A percentile compares a stretch with the other conserved stretches of the same genome.
These are phyloP conservation scores for Tribolium madens DNA, from an alignment of 1,140 invertebrate species.

Conservation along the genomic window DNA sequence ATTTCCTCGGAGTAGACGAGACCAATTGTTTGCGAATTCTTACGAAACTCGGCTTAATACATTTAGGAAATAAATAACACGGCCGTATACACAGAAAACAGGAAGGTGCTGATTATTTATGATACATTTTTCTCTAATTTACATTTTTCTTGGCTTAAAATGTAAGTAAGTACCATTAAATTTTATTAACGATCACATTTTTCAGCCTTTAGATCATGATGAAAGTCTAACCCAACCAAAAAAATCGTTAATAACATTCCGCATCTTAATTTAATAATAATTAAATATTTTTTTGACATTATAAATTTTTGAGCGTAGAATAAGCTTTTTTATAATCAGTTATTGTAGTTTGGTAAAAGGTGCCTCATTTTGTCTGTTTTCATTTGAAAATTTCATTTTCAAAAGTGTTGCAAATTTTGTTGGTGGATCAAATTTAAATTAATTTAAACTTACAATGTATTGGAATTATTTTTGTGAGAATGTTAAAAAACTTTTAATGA, in stretches of 20 bases:
- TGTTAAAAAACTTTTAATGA: too few relatives aligned
- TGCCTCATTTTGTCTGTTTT: too few relatives aligned
- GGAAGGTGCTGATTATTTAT: slow-evolving; percentile 64
- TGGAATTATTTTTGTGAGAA: too few relatives aligned
- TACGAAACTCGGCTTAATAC: slow-evolving; percentile 63
- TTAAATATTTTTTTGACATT: too few relatives aligned
- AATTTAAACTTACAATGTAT: too few relatives aligned
- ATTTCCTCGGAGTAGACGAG: slow-evolving; percentile 61
- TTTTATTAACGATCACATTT: slow-evolving; percentile 61
- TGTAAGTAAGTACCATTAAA: slow-evolving; percentile 61
- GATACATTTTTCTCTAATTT: slow-evolving; percentile 64
- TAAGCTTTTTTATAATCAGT: too few relatives aligned
- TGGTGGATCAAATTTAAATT: too few relatives aligned
- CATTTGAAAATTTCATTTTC: too few relatives aligned
- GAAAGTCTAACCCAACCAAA: slow-evolving; percentile 54
- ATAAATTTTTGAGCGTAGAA: too few relatives aligned
- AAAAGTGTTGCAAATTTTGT: too few relatives aligned
- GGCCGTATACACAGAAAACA: slow-evolving; percentile 59
- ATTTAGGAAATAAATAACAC: slow-evolving; percentile 63
- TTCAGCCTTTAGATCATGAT: slow-evolving; percentile 54
- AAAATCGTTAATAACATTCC: slow-evolving; percentile 51
- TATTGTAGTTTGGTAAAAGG: too few relatives aligned
- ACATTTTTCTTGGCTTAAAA: slow-evolving; percentile 63
- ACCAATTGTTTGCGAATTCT: slow-evolving; percentile 62
- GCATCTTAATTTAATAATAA: too few relatives aligned